Base-by-base conservation (phyloP, 2,113 vertebrate genomes). In the Stegastes partitus region DNA sequence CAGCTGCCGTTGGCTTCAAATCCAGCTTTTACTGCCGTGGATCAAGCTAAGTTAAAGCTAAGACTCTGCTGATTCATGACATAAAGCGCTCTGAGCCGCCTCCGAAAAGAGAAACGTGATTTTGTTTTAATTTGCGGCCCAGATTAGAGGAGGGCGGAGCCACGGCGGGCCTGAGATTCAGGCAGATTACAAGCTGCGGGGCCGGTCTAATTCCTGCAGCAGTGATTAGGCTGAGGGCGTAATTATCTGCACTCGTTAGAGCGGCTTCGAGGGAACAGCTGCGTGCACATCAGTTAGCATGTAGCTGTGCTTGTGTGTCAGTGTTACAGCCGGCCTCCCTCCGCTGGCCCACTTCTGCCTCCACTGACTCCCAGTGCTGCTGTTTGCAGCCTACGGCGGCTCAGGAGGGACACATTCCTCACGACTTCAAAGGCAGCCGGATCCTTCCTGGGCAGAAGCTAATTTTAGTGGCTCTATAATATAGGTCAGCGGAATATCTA, bases 391-490 rank as follows among this genome's bases (percentile, higher is more conserved):
- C 66, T 68, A 75, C 51, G 61, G 82, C 31, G 4, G 75, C 81
- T 80, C 84, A 75, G 65, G 68, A 63, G 79, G 28, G 87, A 83
- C 86, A 83, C 39, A 7, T 53, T 72, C 22, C 67, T 62, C n/a
- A 4, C 21, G 15, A 74, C 81, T 83, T 91, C 81, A 90, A 85
- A 86, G 81, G 80, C 58, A 70, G 70, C 57, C 4, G 31, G 50
- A 56, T 56, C 15, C 66, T 79, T 74, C 49, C 50, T 76, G 78
- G 42, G 44, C 59, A 70, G 23, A 42, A 11, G 19, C 86, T 85
- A 85, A 79, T 83, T 86, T 87, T 72, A 91, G 83, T 5, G n/a
- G 0, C 76, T 68, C n/a, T 21, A 11, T 74, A 68, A 89, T 92
- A 80, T 92, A 87, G 90, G 88, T 85, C 90, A 88, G 12, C 39